Conservation (phyloP, 2,888 invertebrate species). For the Thysanoteuthis rhombus region DNA sequence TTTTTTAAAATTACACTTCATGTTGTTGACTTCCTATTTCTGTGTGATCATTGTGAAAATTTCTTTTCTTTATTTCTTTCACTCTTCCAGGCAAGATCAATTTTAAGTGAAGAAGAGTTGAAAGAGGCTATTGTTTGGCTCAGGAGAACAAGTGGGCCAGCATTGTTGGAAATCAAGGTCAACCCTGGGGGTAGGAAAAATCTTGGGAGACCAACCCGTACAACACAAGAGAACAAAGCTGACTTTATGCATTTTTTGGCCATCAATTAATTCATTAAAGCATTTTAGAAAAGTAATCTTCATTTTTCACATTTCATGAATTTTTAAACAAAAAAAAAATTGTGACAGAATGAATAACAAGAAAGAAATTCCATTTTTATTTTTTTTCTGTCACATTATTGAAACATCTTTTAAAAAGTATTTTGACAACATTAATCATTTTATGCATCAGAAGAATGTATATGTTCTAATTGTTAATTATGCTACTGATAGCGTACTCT, state of each 20-base stretch:
- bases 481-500: neutral
- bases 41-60: too few species aligned
- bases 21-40: too few species aligned
- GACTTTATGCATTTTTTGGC: constrained; percentile 69
- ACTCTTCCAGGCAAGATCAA: constrained; percentile 53
- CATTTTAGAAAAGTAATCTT: neutral
- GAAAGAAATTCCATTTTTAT: neutral
- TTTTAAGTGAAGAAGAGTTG: constrained; percentile 61
- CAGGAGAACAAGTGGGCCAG: constrained; percentile 61
- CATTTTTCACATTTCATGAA: neutral
- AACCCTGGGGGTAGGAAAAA: constrained; percentile 65
- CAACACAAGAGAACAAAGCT: constrained; percentile 68
- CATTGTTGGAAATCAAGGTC: constrained; percentile 66
- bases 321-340: neutral
- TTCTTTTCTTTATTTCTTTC: neutral
- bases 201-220: constrained; percentile 68
- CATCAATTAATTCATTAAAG: constrained; percentile 31
- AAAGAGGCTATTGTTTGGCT: constrained; percentile 53
- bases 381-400: neutral
- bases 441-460: neutral
- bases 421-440: neutral
- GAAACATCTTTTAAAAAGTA: neutral
- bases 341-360: neutral
- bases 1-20: too few species aligned
- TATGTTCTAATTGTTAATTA: neutral